A percentile compares a stretch with the other conserved stretches of the same genome.
phyloP scores from a whole-genome alignment of 2,797 vertebrate species.

The Aeoliscus strigatus region DNA sequence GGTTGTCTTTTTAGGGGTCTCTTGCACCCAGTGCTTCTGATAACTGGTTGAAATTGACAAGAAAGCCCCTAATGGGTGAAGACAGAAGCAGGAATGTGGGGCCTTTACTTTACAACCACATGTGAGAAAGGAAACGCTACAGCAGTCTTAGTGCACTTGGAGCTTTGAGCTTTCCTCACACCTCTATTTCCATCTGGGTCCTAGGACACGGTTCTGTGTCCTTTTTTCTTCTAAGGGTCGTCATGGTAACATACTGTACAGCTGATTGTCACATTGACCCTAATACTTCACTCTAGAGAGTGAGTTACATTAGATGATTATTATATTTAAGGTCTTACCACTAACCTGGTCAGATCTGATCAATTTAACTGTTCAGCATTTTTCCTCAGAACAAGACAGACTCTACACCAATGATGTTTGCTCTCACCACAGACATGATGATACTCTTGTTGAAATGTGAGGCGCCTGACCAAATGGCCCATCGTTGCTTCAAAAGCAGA shows the following conservation, averaged over 20 bases:
- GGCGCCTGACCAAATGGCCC: conserved; percentile 32
- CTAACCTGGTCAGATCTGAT: conserved; percentile 11
- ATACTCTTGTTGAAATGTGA: conserved; percentile 46
- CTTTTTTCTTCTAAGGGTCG: conserved; percentile 6
- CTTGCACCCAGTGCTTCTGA: neutral
- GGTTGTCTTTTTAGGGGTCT: neutral
- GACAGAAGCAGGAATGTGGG: conserved; percentile 6
- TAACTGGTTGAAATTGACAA: neutral
- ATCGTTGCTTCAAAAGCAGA: conserved; percentile 29
- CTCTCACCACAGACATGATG: conserved; percentile 38
- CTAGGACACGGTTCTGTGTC: conserved; percentile 4
- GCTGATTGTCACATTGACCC: conserved; percentile 22
- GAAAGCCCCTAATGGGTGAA: conserved; percentile 2
- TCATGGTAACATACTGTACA: conserved; percentile 26
- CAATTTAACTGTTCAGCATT: conserved; percentile 43
- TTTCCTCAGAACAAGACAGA: conserved; percentile 63
- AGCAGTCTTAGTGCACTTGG: conserved; percentile 1
- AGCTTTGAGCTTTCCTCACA: conserved; percentile 26
- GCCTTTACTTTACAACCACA: conserved; percentile 2
- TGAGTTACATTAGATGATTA: conserved; percentile 26
- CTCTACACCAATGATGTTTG: conserved; percentile 33
- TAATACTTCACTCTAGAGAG: neutral
- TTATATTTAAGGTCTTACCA: neutral
- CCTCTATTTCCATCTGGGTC: conserved; percentile 21
- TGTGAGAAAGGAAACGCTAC: neutral